phyloP scores from a whole-genome alignment of 1,140 invertebrate genomes.

The Saxidomus purpurata region DNA sequence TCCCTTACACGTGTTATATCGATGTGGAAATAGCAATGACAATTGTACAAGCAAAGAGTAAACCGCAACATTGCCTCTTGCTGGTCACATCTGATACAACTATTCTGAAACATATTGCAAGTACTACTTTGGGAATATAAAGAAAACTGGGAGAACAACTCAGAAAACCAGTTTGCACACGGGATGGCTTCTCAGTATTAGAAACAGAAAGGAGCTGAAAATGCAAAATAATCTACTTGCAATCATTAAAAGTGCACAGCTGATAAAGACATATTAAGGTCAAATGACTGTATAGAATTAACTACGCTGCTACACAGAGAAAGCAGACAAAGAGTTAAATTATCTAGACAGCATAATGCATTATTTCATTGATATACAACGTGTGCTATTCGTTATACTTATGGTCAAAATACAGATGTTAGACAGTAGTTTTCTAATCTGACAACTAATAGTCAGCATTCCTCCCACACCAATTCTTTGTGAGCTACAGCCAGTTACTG shows the following conservation, averaged over 20 bases:
- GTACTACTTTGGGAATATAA: neutral
- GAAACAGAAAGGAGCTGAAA: neutral
- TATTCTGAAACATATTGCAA: conserved; percentile 24
- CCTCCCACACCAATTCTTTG: too few species aligned
- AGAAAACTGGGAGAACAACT: neutral
- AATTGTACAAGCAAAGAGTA: neutral
- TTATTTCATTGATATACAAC: too few species aligned
- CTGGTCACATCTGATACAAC: conserved; percentile 31
- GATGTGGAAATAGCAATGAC: neutral
- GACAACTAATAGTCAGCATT: too few species aligned
- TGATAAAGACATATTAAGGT: neutral
- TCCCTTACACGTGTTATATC: conserved; percentile 24
- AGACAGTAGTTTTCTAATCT: too few species aligned
- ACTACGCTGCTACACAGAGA: neutral
- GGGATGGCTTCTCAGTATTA: conserved; percentile 9
- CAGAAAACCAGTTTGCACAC: neutral
- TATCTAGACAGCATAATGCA: too few species aligned
- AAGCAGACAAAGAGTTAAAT: conserved; percentile 8
- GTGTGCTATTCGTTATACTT: too few species aligned
- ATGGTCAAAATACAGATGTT: too few species aligned
- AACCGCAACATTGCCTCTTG: neutral
- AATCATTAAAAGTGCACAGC: neutral
- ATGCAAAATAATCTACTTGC: neutral
- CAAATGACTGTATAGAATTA: neutral
- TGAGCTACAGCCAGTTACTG: conserved; percentile 12